phyloP scores from a whole-genome alignment of 2,113 vertebrate species.

The Smithornis capensis region DNA sequence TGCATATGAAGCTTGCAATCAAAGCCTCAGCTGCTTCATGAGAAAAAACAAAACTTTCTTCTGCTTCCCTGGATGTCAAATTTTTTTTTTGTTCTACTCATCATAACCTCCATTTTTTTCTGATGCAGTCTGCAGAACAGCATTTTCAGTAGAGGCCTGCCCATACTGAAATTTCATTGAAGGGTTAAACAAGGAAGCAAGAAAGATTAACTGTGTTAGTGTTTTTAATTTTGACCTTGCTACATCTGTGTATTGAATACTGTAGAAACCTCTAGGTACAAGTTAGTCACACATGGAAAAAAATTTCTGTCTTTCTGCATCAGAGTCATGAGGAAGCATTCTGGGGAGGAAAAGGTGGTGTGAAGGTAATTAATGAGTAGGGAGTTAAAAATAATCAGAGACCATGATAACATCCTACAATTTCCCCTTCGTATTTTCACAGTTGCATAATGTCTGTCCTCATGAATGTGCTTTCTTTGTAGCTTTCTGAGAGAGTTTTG shows the following conservation, averaged over 20 bases:
- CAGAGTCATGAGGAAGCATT: background rate
- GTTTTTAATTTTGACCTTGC: background rate
- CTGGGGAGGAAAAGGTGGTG: background rate
- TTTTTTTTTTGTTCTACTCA: background rate
- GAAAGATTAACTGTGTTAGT: background rate
- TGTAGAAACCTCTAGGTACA: background rate
- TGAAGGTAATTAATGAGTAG: background rate
- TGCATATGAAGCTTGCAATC: background rate
- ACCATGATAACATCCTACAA: background rate
- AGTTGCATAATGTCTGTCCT: background rate
- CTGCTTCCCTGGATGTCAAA: background rate
- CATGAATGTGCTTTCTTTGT: background rate
- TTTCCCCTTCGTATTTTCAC: background rate
- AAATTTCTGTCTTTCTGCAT: background rate
- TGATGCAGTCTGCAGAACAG: background rate
- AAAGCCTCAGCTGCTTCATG: background rate
- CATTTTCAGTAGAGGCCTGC: background rate
- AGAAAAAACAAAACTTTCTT: background rate
- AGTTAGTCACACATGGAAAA: background rate
- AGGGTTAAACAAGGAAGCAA: background rate
- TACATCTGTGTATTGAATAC: background rate
- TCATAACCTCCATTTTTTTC: background rate
- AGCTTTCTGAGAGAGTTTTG: background rate
- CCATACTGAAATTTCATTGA: background rate
- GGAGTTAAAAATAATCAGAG: background rate